Evolutionary conservation across 2,113 vertebrate species (phyloP).

Genomic region (Semicossyphus pulcher): DNA sequence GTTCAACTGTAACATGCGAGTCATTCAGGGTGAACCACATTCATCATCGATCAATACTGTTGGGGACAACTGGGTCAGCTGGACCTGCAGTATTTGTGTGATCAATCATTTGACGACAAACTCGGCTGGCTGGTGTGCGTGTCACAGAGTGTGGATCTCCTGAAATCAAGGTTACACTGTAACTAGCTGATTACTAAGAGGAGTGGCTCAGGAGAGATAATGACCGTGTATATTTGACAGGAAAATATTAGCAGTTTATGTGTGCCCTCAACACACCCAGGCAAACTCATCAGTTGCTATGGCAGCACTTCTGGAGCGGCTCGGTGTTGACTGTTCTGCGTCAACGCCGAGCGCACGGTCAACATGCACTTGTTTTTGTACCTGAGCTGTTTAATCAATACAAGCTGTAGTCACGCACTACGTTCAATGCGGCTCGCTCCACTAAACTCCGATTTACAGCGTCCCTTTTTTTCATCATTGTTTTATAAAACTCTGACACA

Average conservation of each 20-base stretch:
- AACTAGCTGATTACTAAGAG: neutral
- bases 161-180: neutral
- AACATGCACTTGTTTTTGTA: neutral
- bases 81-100: conserved; percentile 25
- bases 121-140: neutral
- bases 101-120: conserved; percentile 27
- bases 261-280: neutral
- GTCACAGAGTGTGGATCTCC: neutral
- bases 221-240: neutral
- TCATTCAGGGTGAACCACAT: conserved; percentile 16
- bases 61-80: conserved; percentile 33
- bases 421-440: conserved; percentile 2
- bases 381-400: conserved; percentile 1
- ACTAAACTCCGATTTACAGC: neutral
- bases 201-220: neutral
- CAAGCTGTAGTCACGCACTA: neutral
- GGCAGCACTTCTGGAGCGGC: neutral
- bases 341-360: neutral
- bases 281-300: conserved; percentile 32
- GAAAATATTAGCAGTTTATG: neutral
- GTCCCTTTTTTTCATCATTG: neutral
- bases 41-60: conserved; percentile 38
- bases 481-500: neutral
- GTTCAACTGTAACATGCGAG: conserved; percentile 1
- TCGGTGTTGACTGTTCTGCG: neutral